A percentile compares a stretch with the other conserved stretches of the same genome.
phyloP scores from a whole-genome alignment of 2,113 vertebrate species.

The Motacilla tschutschensis region DNA sequence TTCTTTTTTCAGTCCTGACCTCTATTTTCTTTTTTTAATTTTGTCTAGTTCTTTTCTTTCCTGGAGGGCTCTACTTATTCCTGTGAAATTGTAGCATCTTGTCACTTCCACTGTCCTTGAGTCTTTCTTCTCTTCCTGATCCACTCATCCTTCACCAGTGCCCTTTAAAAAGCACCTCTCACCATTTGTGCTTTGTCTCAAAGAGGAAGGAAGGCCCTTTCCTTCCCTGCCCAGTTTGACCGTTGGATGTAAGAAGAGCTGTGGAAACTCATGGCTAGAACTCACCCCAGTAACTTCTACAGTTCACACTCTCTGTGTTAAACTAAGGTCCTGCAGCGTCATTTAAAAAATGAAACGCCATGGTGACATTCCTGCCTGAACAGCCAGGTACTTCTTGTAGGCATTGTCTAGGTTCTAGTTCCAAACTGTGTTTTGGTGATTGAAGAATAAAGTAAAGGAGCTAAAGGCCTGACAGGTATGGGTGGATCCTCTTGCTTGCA shows the following conservation, averaged over 20 bases:
- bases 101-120: neutral
- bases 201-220: neutral
- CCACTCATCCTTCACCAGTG: neutral
- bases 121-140: neutral
- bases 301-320: neutral
- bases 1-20: neutral
- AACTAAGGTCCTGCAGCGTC: neutral
- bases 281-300: neutral
- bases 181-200: neutral
- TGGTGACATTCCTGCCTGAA: neutral
- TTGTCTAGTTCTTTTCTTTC: neutral
- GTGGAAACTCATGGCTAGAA: neutral
- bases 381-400: neutral
- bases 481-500: neutral
- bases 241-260: neutral
- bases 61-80: neutral
- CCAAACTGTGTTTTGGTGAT: neutral
- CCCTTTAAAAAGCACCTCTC: neutral
- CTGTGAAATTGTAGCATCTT: neutral
- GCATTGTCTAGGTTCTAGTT: neutral
- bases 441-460: neutral
- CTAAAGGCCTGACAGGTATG: neutral
- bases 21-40: neutral
- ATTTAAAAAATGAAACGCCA: neutral
- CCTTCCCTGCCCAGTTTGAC: neutral